These are phyloP conservation scores for Ispidina lecontei DNA, from an alignment of 2,797 vertebrate genomes.

Conservation along the genomic window DNA sequence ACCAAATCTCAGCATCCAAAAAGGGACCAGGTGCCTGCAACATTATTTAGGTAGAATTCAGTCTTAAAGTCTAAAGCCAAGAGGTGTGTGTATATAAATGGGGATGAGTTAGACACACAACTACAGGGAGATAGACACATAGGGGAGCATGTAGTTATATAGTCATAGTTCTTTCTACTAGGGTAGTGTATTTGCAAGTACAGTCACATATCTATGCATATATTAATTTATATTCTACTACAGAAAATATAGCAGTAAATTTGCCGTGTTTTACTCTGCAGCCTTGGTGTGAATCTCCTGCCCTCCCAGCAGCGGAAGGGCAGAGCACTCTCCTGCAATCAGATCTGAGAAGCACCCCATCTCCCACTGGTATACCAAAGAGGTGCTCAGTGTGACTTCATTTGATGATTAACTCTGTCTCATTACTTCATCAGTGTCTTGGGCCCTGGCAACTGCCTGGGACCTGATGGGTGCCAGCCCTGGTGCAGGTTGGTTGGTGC, in stretches of 20 bases:
- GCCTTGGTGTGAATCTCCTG: not conserved
- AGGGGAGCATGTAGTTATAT: not conserved
- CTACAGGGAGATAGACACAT: too few relatives aligned
- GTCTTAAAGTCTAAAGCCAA: not conserved
- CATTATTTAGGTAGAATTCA: not conserved
- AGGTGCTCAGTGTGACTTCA: not conserved
- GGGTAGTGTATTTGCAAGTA: not conserved
- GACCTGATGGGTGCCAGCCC: not conserved
- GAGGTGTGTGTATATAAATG: not conserved
- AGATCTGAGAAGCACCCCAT: not conserved
- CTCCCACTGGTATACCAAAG: not conserved
- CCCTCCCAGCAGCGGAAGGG: too few relatives aligned
- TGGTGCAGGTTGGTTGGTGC: not conserved
- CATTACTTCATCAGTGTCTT: not conserved
- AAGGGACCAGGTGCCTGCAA: not conserved
- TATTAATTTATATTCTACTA: not conserved
- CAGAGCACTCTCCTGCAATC: not conserved
- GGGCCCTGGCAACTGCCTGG: fast-evolving
- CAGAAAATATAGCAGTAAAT: not conserved
- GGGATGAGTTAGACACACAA: not conserved
- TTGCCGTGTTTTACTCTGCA: not conserved
- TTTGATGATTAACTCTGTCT: not conserved
- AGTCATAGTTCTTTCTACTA: not conserved
- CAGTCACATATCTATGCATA: not conserved
- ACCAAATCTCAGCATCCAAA: not conserved